phyloP scores from a whole-genome alignment of 2,797 vertebrate species.

The Lithobates sylvaticus region DNA sequence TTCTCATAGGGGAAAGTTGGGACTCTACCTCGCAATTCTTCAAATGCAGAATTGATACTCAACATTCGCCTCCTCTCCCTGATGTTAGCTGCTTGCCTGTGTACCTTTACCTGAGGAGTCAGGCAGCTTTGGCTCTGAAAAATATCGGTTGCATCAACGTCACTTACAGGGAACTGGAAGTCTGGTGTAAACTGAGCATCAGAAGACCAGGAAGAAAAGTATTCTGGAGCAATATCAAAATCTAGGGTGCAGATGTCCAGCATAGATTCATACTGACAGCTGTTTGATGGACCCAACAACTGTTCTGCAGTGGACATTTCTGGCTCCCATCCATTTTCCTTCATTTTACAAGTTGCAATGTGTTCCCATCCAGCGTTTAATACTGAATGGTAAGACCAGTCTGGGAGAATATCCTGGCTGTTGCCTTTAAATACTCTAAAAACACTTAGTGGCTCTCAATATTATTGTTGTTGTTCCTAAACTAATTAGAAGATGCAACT shows the following conservation, averaged over 20 bases:
- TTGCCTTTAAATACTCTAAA: conserved; percentile 43
- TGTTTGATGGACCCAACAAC: conserved; percentile 78
- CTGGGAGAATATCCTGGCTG: conserved; percentile 39
- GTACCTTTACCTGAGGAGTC: conserved; percentile 75
- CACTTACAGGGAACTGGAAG: conserved; percentile 70
- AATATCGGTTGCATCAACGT: conserved; percentile 76
- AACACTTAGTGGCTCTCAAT: conserved; percentile 18
- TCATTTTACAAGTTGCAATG: conserved; percentile 68
- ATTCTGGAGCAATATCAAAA: conserved; percentile 66
- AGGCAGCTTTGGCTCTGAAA: conserved; percentile 63
- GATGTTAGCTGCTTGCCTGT: conserved; percentile 82
- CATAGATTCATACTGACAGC: conserved; percentile 71
- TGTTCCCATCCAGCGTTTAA: conserved; percentile 7
- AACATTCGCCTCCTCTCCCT: conserved; percentile 83
- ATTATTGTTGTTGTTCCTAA: conserved; percentile 46
- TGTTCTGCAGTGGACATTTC: conserved; percentile 71
- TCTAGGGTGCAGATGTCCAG: conserved; percentile 72
- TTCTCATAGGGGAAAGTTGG: conserved; percentile 85
- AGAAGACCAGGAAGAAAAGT: conserved; percentile 72
- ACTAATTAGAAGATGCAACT: conserved; percentile 53
- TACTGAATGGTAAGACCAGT: conserved; percentile 26
- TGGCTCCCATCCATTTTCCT: conserved; percentile 73
- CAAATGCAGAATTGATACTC: conserved; percentile 82
- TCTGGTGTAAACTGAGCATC: conserved; percentile 70
- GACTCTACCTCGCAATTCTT: conserved; percentile 79